Percentiles rank a stretch among this genome's conserved stretches.
These are phyloP conservation scores for Molanna angustata DNA, from an alignment of 2,888 invertebrate species.

Conservation along the genomic window DNA sequence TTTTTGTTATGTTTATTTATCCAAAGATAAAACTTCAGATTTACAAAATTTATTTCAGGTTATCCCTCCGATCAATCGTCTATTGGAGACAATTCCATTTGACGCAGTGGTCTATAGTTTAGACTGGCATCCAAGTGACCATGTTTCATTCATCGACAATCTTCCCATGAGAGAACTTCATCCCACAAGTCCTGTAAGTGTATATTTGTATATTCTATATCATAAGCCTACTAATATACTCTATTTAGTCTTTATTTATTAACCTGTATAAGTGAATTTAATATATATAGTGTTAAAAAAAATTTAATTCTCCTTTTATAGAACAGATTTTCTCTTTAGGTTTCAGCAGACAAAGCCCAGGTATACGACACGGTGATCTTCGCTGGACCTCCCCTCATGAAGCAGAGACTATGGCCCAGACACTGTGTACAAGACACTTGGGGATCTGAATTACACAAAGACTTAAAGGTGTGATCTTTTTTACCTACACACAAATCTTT, in stretches of 20 bases:
- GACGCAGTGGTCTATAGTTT: conserved; percentile 89
- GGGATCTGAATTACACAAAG: conserved; percentile 91
- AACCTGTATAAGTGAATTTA: background rate
- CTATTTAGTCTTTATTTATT: background rate
- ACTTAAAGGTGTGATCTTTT: conserved; percentile 81
- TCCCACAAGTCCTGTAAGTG: conserved; percentile 64
- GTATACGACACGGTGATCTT: conserved; percentile 93
- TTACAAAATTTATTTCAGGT: too few species aligned
- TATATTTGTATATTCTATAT: too few species aligned
- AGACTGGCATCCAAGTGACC: conserved; percentile 97
- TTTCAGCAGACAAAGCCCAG: conserved; percentile 71
- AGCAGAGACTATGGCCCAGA: conserved; percentile 91
- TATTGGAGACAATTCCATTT: conserved; percentile 78
- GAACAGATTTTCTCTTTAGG: conserved; percentile 48
- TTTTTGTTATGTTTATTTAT: too few species aligned
- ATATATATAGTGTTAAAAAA: too few species aligned
- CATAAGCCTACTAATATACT: too few species aligned
- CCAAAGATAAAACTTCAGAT: too few species aligned
- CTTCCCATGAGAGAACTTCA: conserved; percentile 73
- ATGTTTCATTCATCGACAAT: conserved; percentile 96
- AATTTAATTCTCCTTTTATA: too few species aligned
- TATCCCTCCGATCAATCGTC: conserved; percentile 84
- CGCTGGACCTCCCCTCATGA: conserved; percentile 78
- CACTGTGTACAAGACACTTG: conserved; percentile 95
- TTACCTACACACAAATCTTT: too few species aligned